These are phyloP conservation scores for Tupaia chinensis DNA, from an alignment of 2,113 vertebrate species.

Conservation along the genomic window DNA sequence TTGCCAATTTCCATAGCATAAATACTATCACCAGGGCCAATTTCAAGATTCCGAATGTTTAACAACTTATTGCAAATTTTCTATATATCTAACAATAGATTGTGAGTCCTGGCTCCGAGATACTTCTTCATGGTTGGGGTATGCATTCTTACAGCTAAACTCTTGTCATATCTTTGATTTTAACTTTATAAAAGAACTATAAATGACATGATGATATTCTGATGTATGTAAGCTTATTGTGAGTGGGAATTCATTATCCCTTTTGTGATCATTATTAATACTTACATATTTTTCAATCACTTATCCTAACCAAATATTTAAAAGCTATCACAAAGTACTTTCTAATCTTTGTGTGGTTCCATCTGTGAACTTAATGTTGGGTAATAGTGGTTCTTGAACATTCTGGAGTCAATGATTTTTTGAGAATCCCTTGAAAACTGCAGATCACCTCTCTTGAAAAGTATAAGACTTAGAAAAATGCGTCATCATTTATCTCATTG, in stretches of 20 bases:
- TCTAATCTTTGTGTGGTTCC: not conserved
- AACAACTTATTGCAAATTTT: not conserved
- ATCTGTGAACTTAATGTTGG: not conserved
- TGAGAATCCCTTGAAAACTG: slow-evolving; percentile 4
- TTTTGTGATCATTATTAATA: slow-evolving; percentile 5
- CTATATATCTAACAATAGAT: not conserved
- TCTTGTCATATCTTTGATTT: not conserved
- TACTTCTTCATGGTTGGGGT: not conserved
- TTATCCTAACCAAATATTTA: not conserved
- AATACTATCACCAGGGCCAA: not conserved
- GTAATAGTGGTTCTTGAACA: not conserved
- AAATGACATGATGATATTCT: not conserved
- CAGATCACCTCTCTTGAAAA: not conserved
- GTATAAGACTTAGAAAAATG: not conserved
- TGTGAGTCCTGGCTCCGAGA: not conserved
- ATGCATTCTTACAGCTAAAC: not conserved
- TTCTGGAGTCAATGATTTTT: not conserved
- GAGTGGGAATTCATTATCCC: not conserved
- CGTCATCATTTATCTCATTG: not conserved
- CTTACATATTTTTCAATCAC: not conserved
- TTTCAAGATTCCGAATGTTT: not conserved
- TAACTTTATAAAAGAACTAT: not conserved
- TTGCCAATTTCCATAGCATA: not conserved
- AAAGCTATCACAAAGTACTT: not conserved
- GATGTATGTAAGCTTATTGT: not conserved